phyloP scores from a whole-genome alignment of 2,113 vertebrate species.

The Cepphus grylle region DNA sequence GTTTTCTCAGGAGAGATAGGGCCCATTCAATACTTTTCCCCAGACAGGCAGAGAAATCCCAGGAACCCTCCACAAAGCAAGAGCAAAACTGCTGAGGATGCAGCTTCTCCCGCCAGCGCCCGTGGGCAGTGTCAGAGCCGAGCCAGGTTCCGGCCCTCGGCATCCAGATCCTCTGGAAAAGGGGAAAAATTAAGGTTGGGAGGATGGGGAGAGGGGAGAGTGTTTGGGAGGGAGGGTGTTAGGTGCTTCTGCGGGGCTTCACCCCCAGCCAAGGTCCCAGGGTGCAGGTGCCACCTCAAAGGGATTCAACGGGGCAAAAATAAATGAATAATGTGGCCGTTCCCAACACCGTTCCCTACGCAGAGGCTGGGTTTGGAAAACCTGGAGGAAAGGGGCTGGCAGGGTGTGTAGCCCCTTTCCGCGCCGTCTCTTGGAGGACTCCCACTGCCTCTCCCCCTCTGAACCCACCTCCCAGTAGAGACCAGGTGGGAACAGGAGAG shows the following conservation, averaged over 20 bases:
- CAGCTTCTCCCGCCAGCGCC: neutral
- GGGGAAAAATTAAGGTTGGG: neutral
- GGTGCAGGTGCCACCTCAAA: neutral
- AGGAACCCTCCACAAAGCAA: neutral
- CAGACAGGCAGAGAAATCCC: neutral
- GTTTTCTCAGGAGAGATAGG: neutral
- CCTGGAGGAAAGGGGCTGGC: neutral
- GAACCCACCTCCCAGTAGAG: neutral
- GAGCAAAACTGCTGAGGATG: neutral
- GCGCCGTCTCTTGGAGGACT: fast-evolving
- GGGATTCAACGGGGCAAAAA: neutral
- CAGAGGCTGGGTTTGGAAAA: neutral
- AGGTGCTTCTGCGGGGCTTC: neutral
- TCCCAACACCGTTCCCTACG: neutral
- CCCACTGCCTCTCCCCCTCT: neutral
- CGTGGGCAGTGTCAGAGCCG: fast-evolving
- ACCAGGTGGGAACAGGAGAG: neutral
- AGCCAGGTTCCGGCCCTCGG: neutral
- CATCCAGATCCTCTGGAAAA: neutral
- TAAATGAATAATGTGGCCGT: fast-evolving
- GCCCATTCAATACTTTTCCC: neutral
- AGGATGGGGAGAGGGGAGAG: neutral
- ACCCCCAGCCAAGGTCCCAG: neutral
- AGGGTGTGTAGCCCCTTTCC: neutral
- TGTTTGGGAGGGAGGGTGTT: neutral